Conservation (phyloP, 2,113 vertebrate genomes). For the Pipra filicauda region DNA sequence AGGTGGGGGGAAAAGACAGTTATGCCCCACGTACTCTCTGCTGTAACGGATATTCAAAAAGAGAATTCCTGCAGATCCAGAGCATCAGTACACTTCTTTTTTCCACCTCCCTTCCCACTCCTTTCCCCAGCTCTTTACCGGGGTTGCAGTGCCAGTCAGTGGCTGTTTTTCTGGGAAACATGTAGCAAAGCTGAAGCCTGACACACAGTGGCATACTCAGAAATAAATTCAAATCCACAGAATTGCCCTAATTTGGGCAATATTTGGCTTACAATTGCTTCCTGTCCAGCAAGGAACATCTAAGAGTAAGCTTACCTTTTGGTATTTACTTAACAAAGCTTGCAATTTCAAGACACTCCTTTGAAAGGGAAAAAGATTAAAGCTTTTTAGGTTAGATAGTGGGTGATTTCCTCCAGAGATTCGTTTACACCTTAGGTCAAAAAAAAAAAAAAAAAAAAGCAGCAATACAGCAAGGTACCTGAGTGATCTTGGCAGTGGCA, state of each 20-base stretch:
- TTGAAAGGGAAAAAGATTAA: neutral
- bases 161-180: neutral
- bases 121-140: neutral
- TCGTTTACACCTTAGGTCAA: neutral
- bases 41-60: neutral
- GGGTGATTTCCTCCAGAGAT: neutral
- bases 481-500: neutral
- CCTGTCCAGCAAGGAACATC: neutral
- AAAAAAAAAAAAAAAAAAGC: neutral
- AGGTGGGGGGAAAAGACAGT: accelerated
- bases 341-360: neutral
- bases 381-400: neutral
- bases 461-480: accelerated
- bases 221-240: neutral
- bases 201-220: conserved; percentile 27
- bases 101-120: neutral
- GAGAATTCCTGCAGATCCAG: neutral
- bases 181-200: conserved; percentile 26
- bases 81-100: neutral
- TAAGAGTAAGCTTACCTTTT: neutral
- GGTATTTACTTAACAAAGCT: neutral
- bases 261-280: neutral
- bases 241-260: neutral
- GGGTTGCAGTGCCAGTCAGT: neutral
- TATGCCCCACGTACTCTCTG: neutral